phyloP scores from a whole-genome alignment of 2,797 vertebrate species.

The Bradypodion pumilum region DNA sequence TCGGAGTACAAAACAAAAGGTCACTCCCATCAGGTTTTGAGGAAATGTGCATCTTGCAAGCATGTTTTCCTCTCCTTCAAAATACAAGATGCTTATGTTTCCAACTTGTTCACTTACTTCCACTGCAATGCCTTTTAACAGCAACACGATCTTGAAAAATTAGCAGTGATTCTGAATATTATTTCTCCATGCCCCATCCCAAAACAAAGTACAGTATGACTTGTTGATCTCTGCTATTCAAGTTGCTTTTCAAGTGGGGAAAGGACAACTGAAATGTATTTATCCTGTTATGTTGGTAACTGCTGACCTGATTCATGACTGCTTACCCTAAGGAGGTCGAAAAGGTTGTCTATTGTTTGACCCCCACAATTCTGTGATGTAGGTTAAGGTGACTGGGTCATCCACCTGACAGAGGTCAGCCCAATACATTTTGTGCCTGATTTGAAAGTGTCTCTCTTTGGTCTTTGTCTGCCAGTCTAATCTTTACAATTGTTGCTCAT shows the following conservation, averaged over 20 bases:
- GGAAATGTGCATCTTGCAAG: background rate
- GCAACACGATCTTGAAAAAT: background rate
- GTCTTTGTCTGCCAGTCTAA: background rate
- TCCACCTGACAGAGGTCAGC: background rate
- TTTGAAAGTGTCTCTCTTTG: background rate
- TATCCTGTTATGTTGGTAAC: background rate
- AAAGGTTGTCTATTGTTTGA: background rate
- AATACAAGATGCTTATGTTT: background rate
- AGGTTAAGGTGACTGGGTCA: background rate
- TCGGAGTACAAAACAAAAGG: background rate
- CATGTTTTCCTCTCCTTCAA: background rate
- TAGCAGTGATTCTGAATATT: background rate
- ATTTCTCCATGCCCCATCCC: background rate
- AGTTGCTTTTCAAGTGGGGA: background rate
- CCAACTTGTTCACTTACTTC: background rate
- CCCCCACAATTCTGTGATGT: background rate
- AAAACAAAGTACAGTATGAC: no score
- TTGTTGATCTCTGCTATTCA: background rate
- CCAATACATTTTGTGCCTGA: background rate
- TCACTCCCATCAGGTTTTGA: background rate
- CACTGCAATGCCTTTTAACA: background rate
- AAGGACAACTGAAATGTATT: background rate
- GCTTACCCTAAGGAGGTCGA: background rate
- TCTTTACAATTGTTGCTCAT: background rate
- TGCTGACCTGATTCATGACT: background rate